Evolutionary conservation across 2,113 vertebrate genomes (phyloP).

Genomic region (Periophthalmus modestus): DNA sequence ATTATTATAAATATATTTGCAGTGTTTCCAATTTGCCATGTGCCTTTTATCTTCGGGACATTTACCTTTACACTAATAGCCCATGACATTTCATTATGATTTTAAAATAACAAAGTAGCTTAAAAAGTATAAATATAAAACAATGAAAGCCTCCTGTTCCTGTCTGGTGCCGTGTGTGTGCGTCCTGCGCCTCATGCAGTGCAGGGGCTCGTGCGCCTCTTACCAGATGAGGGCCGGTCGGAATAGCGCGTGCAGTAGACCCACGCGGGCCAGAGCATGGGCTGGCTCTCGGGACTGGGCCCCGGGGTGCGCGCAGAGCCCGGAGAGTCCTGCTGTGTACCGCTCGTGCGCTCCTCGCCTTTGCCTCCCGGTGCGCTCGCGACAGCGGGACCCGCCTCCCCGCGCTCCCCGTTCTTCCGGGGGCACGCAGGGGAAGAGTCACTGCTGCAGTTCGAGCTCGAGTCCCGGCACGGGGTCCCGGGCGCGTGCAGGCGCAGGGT

Average conservation of each 20-base stretch:
- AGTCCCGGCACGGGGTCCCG: conserved; percentile 76
- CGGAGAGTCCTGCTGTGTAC: conserved; percentile 71
- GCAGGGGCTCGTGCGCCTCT: conserved; percentile 62
- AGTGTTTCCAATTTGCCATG: too few species aligned
- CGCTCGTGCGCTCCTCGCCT: conserved; percentile 67
- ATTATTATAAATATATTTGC: too few species aligned
- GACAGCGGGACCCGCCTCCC: neutral
- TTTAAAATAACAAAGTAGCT: too few species aligned
- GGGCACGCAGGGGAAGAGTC: conserved; percentile 71
- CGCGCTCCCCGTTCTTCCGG: conserved; percentile 37
- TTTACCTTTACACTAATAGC: too few species aligned
- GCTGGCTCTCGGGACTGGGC: conserved; percentile 79
- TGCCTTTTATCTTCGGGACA: too few species aligned
- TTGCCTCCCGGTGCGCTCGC: conserved; percentile 48
- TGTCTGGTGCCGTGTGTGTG: neutral
- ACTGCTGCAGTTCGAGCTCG: conserved; percentile 81
- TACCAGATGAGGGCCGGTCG: conserved; percentile 95
- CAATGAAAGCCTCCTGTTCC: too few species aligned
- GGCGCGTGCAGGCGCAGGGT: conserved; percentile 76
- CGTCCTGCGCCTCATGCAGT: neutral
- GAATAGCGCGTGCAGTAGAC: conserved; percentile 97
- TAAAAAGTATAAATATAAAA: too few species aligned
- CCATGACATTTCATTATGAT: too few species aligned
- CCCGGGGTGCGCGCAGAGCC: conserved; percentile 74
- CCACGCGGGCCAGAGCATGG: conserved; percentile 94